A percentile compares a stretch with the other conserved stretches of the same genome.
Evolutionary conservation across 2,888 invertebrate species (phyloP).

Genomic region (Rhyacophila evoluta): DNA sequence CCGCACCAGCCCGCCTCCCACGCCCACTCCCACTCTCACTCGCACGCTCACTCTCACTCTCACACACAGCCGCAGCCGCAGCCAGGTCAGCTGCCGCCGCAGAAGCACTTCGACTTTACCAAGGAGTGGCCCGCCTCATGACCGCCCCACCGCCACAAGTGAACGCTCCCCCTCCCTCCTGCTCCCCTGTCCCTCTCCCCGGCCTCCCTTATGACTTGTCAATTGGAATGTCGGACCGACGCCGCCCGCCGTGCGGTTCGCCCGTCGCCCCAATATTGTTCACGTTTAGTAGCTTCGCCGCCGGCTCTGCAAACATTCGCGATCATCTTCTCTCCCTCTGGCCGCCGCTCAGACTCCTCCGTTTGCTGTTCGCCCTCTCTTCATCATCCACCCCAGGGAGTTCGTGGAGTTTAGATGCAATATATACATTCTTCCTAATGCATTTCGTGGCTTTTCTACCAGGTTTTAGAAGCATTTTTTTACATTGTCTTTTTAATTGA

Average conservation of each 20-base stretch:
- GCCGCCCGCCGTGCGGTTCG: background rate
- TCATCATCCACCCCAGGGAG: background rate
- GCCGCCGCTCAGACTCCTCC: background rate
- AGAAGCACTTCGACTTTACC: constrained; percentile 72
- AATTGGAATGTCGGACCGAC: background rate
- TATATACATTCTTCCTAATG: background rate
- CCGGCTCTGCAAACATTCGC: background rate
- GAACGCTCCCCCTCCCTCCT: constrained; percentile 37
- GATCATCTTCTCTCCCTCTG: background rate
- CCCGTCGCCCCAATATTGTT: background rate
- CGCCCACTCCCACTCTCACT: background rate
- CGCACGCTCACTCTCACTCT: background rate
- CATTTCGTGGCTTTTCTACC: background rate
- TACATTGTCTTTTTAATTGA: background rate
- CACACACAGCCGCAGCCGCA: constrained; percentile 57
- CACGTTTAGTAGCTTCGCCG: background rate
- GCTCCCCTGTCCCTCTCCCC: background rate
- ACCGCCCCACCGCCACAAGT: constrained; percentile 55
- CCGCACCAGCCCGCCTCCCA: constrained; percentile 57
- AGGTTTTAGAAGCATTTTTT: background rate
- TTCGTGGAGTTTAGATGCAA: background rate
- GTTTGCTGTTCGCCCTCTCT: background rate
- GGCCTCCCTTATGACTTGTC: background rate
- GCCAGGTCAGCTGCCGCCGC: constrained; percentile 65
- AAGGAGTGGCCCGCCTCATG: constrained; percentile 72